Evolutionary conservation across 2,888 invertebrate genomes (phyloP), one percentile per base, ranked within the genome.

Genomic region (Nebria brevicollis): DNA sequence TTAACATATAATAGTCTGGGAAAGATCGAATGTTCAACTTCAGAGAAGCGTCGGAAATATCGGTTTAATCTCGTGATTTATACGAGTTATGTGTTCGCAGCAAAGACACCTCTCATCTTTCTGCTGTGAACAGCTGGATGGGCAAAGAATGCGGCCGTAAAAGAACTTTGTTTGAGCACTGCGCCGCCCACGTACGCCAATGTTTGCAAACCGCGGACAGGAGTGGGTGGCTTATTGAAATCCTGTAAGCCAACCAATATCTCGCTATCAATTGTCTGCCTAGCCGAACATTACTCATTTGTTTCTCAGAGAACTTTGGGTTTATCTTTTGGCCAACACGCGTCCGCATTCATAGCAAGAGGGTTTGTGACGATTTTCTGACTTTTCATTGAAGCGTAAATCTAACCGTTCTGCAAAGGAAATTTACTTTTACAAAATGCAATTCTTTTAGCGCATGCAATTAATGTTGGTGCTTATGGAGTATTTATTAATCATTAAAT

Each of bases 11-110:
- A 13, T 13, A 54, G 54, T 8, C 4, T 8, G 8, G 1, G 54
- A 54, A 54, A 13, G 54, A 20, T 26, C 72, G 65, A 34, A 26
- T 72, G 34, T 54, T 54, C 4, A 54, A 54, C 54, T 54, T 54
- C 54, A 3, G 3, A 54, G 2, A 54, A 54, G 54, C 54, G 54
- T 54, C 11, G 43, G 34, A 74, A 74, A 75, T 74, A 79, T 77
- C 74, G 20, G 74, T 79, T 79, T 75, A 73, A 79, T 79, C 74
- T 54, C 54, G 66, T 79, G 79, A 79, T 79, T 74, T 79, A 79
- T 79, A 34, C 79, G 68, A 74, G 68, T 68, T 77, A 54, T 77
- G 77, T 70, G 42, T 42, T 15, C 72, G 43, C n/a, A 26, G 25
- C 77, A 74, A 68, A 68, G 79, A 79, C 70, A 70, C 20, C 70